phyloP scores from a whole-genome alignment of 1,140 invertebrate species.

The Halyomorpha halys region DNA sequence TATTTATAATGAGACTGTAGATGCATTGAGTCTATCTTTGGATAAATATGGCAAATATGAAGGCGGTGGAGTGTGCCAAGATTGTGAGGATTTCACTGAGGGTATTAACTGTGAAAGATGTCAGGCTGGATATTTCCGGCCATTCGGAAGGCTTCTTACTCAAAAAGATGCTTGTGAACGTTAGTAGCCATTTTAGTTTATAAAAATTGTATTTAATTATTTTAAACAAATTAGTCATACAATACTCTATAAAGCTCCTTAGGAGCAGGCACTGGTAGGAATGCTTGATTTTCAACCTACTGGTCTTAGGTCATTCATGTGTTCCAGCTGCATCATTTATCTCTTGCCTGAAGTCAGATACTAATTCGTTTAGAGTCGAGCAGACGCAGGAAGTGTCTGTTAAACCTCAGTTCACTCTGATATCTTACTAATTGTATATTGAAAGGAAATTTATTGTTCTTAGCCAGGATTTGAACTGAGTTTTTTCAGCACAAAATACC shows the following conservation, averaged over 20 bases:
- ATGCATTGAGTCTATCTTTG: conserved; percentile 63
- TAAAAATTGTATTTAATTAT: neutral
- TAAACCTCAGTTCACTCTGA: too few relatives aligned
- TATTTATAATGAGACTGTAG: conserved; percentile 73
- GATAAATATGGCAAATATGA: conserved; percentile 87
- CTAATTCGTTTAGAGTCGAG: too few relatives aligned
- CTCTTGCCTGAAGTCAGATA: too few relatives aligned
- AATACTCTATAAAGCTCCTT: neutral
- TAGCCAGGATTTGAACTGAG: too few relatives aligned
- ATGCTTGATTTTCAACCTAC: too few relatives aligned
- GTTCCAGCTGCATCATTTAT: too few relatives aligned
- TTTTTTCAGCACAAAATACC: too few relatives aligned
- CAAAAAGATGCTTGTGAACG: conserved; percentile 86
- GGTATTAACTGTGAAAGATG: conserved; percentile 97
- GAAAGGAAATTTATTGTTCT: too few relatives aligned
- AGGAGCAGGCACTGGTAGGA: too few relatives aligned
- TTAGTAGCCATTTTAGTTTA: conserved; percentile 41
- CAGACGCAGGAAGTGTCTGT: too few relatives aligned
- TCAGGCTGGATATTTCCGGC: conserved; percentile 72
- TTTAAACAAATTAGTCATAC: neutral
- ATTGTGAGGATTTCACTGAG: conserved; percentile 86
- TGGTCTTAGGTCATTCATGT: too few relatives aligned
- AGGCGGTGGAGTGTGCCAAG: conserved; percentile 84
- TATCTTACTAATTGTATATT: too few relatives aligned
- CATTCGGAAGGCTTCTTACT: conserved; percentile 65